Evolutionary conservation across 2,113 vertebrate species (phyloP).

Genomic region (Prietella phreatophila): DNA sequence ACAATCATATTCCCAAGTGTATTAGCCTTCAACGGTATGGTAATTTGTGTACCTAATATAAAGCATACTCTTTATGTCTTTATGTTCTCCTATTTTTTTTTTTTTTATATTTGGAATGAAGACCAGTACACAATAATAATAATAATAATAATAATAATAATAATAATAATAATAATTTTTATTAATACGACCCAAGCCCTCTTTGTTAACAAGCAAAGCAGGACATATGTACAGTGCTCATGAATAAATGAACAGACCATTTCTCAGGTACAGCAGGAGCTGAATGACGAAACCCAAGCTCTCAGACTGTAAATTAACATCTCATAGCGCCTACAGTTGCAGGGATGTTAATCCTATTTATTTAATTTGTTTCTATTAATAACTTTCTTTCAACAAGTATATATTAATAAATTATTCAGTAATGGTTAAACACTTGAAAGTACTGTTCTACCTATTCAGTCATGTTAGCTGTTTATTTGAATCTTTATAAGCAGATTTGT

Average conservation of each 20-base stretch:
- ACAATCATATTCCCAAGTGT: background rate
- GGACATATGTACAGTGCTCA: background rate
- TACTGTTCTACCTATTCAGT: no score
- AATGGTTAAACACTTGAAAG: background rate
- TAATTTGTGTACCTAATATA: background rate
- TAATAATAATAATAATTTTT: no score
- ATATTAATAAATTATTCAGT: background rate
- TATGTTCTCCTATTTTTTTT: no score
- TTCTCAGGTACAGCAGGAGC: background rate
- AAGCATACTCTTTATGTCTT: no score
- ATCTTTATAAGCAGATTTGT: background rate
- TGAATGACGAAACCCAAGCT: background rate
- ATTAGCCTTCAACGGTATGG: background rate
- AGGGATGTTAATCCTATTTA: background rate
- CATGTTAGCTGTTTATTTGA: background rate
- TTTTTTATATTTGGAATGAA: background rate
- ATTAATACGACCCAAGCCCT: background rate
- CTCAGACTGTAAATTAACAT: background rate
- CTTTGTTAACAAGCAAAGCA: slow-evolving; percentile 2
- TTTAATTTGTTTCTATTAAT: background rate
- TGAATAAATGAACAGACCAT: slow-evolving; percentile 9
- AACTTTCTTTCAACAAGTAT: background rate
- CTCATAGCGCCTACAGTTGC: background rate
- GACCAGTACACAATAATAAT: background rate
- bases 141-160: no score